Conservation (phyloP, 2,797 vertebrate genomes). For the Sebastes wilsoni region DNA sequence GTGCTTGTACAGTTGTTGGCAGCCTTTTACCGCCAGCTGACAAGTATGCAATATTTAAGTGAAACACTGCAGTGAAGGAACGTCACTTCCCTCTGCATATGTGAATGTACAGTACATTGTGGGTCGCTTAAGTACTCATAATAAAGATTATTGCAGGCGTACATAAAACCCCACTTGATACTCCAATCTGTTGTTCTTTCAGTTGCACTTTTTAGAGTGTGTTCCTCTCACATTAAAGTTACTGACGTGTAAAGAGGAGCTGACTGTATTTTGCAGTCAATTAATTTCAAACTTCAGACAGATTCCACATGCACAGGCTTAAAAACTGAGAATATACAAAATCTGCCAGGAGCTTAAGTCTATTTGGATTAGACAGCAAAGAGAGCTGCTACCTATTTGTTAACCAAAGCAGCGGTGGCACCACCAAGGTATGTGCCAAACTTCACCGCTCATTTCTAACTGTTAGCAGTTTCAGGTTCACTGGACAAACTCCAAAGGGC, state of each 20-base stretch:
- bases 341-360: neutral
- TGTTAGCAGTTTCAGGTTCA: conserved; percentile 38
- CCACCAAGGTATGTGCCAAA: conserved; percentile 6
- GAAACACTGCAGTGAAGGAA: neutral
- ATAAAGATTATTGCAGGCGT: neutral
- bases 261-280: neutral
- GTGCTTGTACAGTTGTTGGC: conserved; percentile 4
- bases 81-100: neutral
- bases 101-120: neutral
- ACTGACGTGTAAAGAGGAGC: neutral
- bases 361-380: conserved; percentile 12
- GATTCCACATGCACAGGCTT: neutral
- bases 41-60: conserved; percentile 49
- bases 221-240: neutral
- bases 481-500: conserved; percentile 63
- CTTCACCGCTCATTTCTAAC: conserved; percentile 14
- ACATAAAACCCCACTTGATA: neutral
- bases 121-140: neutral
- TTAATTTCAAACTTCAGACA: neutral
- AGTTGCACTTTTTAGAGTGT: too few species aligned
- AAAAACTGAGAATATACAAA: neutral
- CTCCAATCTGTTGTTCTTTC: neutral
- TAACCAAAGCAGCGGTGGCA: conserved; percentile 26
- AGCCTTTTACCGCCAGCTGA: conserved; percentile 14
- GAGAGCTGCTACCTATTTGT: conserved; percentile 18